phyloP scores from a whole-genome alignment of 2,888 invertebrate genomes.

The Labia minor region DNA sequence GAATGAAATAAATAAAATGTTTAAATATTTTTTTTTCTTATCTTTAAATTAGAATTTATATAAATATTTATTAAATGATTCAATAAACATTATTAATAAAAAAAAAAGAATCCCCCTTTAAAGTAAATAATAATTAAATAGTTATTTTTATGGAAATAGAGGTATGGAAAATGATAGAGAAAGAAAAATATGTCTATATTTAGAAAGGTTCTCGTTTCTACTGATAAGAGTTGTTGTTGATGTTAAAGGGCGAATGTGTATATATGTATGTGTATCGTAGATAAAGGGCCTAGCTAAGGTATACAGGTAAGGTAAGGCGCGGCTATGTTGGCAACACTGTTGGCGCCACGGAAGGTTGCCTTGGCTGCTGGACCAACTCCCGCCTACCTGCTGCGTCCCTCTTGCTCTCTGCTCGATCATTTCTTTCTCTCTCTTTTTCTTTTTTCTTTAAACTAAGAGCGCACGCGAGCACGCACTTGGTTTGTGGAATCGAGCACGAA shows the following conservation, averaged over 20 bases:
- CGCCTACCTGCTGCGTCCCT: neutral
- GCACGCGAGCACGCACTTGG: too few species aligned
- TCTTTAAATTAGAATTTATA: too few species aligned
- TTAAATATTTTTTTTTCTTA: too few species aligned
- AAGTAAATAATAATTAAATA: neutral
- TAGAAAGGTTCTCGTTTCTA: neutral
- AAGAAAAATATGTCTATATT: neutral
- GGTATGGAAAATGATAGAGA: neutral
- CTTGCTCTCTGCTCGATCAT: neutral
- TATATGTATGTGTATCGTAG: too few species aligned
- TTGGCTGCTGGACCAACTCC: neutral
- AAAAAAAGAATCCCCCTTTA: too few species aligned
- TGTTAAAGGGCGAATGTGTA: too few species aligned
- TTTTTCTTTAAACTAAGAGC: neutral
- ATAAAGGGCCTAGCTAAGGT: too few species aligned
- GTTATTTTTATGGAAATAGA: neutral
- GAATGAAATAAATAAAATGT: too few species aligned
- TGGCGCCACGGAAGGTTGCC: conserved; percentile 7
- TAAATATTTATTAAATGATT: too few species aligned
- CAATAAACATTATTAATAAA: too few species aligned
- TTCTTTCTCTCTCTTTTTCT: neutral
- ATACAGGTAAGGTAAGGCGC: neutral
- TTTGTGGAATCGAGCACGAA: neutral
- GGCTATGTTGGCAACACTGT: conserved; percentile 7
- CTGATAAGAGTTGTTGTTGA: too few species aligned